Evolutionary conservation across 2,888 invertebrate species (phyloP).

Genomic region (Aphodius sticticus): DNA sequence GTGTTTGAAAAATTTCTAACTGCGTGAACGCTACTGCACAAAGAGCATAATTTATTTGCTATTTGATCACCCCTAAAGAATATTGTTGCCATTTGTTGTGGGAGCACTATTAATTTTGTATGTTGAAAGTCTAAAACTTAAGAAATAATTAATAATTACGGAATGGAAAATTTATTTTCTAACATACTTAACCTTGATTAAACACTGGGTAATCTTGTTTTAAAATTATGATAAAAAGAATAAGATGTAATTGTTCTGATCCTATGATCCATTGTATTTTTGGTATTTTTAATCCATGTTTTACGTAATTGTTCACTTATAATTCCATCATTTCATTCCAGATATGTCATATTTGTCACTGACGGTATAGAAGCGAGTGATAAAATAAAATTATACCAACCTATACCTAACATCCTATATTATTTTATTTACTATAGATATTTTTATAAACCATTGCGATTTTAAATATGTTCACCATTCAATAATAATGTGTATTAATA

Average conservation of each 20-base stretch:
- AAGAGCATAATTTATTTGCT: slow-evolving; percentile 9
- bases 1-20: neutral
- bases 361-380: neutral
- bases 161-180: neutral
- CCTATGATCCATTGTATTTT: neutral
- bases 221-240: neutral
- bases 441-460: too few relatives aligned
- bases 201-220: neutral
- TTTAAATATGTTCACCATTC: too few relatives aligned
- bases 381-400: neutral
- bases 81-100: slow-evolving; percentile 23
- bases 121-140: neutral
- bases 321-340: neutral
- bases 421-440: too few relatives aligned
- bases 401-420: neutral
- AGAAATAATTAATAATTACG: neutral
- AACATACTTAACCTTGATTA: neutral
- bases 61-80: slow-evolving; percentile 7
- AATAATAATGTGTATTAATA: too few relatives aligned
- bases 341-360: neutral
- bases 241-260: neutral
- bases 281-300: neutral
- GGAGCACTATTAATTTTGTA: too few relatives aligned
- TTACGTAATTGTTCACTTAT: neutral
- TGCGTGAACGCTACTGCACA: neutral